Evolutionary conservation across 1,140 invertebrate species (phyloP).

Genomic region (Anastatus disparis): DNA sequence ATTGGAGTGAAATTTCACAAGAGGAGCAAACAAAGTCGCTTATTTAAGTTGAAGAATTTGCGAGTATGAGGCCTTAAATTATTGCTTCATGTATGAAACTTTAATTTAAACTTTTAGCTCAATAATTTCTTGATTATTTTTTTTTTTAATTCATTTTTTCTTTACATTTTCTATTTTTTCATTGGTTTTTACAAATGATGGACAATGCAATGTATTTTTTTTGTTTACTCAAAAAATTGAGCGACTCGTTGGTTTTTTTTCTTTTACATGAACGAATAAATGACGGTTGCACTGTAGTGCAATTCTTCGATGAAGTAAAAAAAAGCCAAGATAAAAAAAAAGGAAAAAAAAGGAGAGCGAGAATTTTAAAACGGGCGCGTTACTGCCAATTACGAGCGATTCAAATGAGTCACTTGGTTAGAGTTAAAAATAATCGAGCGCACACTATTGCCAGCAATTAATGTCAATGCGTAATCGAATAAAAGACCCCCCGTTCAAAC

Average conservation of each 20-base stretch:
- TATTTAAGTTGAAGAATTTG: no score
- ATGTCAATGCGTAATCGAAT: constrained; percentile 44
- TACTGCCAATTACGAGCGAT: constrained; percentile 39
- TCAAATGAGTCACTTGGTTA: constrained; percentile 39
- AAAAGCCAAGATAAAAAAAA: constrained; percentile 18
- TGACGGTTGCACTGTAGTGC: background rate
- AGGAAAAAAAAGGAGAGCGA: constrained; percentile 22
- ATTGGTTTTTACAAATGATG: no score
- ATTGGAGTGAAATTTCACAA: constrained; percentile 36
- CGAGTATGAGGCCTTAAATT: background rate
- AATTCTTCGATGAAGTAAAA: constrained; percentile 23
- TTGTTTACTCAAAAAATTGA: background rate
- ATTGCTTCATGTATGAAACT: background rate
- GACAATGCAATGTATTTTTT: no score
- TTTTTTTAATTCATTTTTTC: background rate
- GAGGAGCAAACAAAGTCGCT: background rate
- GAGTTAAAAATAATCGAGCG: constrained; percentile 43
- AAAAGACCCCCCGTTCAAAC: constrained; percentile 24
- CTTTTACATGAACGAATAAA: no score
- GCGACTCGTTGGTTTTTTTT: no score
- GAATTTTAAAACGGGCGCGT: constrained; percentile 33
- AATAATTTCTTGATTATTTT: background rate
- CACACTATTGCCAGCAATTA: constrained; percentile 38
- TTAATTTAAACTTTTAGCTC: background rate
- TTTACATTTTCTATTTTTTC: background rate